These are phyloP conservation scores for Ambastaia sidthimunki DNA, from an alignment of 2,797 vertebrate genomes.

Conservation along the genomic window DNA sequence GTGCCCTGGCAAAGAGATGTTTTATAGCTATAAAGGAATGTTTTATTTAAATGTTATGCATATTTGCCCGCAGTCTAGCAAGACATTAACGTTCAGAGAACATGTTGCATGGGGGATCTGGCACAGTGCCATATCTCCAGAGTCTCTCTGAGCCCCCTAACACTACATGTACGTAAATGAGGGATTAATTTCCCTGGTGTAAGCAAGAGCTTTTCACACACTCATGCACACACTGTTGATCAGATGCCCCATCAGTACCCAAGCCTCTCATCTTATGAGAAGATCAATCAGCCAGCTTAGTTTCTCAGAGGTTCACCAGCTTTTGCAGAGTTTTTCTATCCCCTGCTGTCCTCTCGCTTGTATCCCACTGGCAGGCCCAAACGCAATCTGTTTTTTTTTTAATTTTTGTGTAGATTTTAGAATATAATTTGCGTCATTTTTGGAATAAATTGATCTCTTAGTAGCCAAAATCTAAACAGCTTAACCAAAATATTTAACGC, in stretches of 20 bases:
- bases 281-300: constrained; percentile 49
- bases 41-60: background rate
- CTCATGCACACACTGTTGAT: constrained; percentile 40
- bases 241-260: constrained; percentile 20
- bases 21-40: background rate
- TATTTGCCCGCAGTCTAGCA: background rate
- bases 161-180: constrained; percentile 55
- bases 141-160: constrained; percentile 53
- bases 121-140: constrained; percentile 37
- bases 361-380: background rate
- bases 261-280: constrained; percentile 47
- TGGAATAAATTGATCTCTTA: background rate
- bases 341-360: background rate
- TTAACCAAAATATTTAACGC: background rate
- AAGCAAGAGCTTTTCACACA: constrained; percentile 34
- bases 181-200: constrained; percentile 55
- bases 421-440: background rate
- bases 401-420: constrained; percentile 1
- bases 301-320: constrained; percentile 27
- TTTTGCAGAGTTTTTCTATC: constrained; percentile 9
- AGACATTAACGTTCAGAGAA: background rate
- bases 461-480: background rate
- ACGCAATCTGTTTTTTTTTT: background rate
- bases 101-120: constrained; percentile 18
- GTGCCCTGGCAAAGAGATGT: background rate